Percentiles rank a stretch among this genome's conserved stretches.
These are phyloP conservation scores for Patella vulgata DNA, from an alignment of 1,140 invertebrate genomes.

Conservation along the genomic window DNA sequence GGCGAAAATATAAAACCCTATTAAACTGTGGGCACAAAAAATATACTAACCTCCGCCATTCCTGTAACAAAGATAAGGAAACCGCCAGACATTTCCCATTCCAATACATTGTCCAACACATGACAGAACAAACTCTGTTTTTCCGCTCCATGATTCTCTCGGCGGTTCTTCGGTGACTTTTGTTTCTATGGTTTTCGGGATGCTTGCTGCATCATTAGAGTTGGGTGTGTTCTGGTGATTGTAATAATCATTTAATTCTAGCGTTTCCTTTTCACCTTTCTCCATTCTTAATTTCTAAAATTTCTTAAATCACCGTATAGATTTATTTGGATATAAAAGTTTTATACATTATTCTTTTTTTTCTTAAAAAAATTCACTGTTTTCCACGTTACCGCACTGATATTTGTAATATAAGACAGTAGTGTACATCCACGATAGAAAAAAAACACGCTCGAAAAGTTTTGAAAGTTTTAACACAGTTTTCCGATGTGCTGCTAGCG, in stretches of 20 bases:
- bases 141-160: conserved; percentile 71
- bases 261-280: conserved; percentile 2
- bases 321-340: too few relatives aligned
- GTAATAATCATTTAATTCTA: conserved; percentile 11
- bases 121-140: conserved; percentile 60
- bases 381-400: too few relatives aligned
- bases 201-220: background rate
- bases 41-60: conserved; percentile 44
- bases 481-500: too few relatives aligned
- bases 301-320: background rate
- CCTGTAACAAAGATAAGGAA: conserved; percentile 61
- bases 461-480: too few relatives aligned
- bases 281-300: conserved; percentile 1
- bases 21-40: too few relatives aligned
- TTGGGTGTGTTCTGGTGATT: background rate
- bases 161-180: conserved; percentile 24
- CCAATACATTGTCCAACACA: conserved; percentile 65
- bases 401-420: too few relatives aligned
- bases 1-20: too few relatives aligned
- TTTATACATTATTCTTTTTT: too few relatives aligned
- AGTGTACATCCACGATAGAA: too few relatives aligned
- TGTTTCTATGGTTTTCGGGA: conserved; percentile 20
- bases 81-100: conserved; percentile 66
- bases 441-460: too few relatives aligned
- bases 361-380: too few relatives aligned